These are phyloP conservation scores for Panzeria rudis DNA, from an alignment of 2,888 invertebrate species.

Conservation along the genomic window DNA sequence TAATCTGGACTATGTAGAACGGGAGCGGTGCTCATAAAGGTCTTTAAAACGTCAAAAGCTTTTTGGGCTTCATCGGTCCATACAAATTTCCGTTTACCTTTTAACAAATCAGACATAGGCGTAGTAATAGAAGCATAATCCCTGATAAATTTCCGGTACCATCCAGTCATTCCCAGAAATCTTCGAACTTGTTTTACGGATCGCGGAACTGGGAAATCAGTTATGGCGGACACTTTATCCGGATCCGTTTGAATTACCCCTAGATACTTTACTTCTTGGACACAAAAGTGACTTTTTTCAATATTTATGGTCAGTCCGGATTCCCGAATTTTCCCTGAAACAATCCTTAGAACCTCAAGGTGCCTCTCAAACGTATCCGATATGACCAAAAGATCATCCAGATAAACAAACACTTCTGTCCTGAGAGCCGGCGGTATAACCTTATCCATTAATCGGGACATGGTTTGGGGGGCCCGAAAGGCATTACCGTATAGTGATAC, in stretches of 20 bases:
- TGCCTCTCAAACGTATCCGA: no score
- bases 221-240: no score
- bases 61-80: no score
- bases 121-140: not conserved
- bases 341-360: no score
- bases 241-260: no score
- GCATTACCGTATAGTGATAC: not conserved
- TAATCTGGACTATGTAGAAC: not conserved
- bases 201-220: no score
- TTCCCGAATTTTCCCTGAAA: no score
- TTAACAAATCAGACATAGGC: not conserved
- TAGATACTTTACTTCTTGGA: constrained; percentile 31
- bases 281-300: constrained; percentile 59
- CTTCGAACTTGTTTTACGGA: no score
- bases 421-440: constrained; percentile 51
- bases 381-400: not conserved
- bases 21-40: no score
- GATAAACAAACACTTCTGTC: constrained; percentile 12
- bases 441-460: constrained; percentile 36
- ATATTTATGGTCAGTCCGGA: no score
- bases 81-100: not conserved
- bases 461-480: constrained; percentile 44
- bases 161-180: no score
- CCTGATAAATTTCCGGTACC: not conserved
- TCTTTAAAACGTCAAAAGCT: not conserved